Evolutionary conservation across 2,888 invertebrate species (phyloP).

Genomic region (Junonia oenone): DNA sequence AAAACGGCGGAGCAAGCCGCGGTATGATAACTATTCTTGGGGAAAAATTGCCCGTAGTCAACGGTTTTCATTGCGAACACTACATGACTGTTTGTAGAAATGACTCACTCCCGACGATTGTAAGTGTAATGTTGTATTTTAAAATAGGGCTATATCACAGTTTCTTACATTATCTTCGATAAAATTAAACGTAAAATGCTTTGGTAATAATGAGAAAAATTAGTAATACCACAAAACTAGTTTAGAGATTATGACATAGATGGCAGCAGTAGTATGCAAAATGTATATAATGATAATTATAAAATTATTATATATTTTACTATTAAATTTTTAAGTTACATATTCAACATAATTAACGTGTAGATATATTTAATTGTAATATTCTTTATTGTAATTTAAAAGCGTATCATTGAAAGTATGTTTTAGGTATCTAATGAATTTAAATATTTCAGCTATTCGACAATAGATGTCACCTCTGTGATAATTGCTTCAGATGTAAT

Average conservation of each 20-base stretch:
- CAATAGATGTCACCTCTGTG: constrained; percentile 36
- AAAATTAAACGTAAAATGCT: too few relatives aligned
- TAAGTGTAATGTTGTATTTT: background rate
- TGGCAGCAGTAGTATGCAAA: background rate
- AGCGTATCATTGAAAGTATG: background rate
- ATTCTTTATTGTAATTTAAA: background rate
- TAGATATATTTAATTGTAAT: background rate
- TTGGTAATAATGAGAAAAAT: background rate
- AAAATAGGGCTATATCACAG: too few relatives aligned
- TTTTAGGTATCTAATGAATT: background rate
- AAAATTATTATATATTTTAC: background rate
- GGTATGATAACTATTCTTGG: constrained; percentile 29
- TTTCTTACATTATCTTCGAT: too few relatives aligned
- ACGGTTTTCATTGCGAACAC: background rate
- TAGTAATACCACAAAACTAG: too few relatives aligned
- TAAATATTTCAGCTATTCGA: constrained; percentile 33
- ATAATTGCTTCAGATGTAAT: background rate
- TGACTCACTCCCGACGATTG: background rate
- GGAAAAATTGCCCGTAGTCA: constrained; percentile 27
- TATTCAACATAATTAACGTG: background rate
- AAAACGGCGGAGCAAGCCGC: constrained; percentile 35
- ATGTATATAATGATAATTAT: background rate
- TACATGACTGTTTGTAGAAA: background rate
- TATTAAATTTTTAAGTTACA: background rate
- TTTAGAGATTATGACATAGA: background rate